These are phyloP conservation scores for Scaptomyza cyrtandrae DNA, from an alignment of 2,888 invertebrate genomes.

Conservation along the genomic window DNA sequence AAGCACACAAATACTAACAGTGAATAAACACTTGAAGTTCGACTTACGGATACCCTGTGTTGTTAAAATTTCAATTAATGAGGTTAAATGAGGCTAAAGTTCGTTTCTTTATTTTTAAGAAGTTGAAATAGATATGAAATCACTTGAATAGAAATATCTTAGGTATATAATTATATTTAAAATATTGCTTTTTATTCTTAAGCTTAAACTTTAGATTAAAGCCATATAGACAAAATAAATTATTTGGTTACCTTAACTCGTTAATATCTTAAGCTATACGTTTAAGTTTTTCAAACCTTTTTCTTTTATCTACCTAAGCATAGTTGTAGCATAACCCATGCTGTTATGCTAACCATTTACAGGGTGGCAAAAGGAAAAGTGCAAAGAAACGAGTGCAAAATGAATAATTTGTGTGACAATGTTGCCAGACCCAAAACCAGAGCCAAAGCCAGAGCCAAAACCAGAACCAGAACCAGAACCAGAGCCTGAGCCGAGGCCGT, in stretches of 20 bases:
- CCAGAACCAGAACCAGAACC: constrained; percentile 31
- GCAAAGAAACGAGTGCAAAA: constrained; percentile 49
- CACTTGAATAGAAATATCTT: too few relatives aligned
- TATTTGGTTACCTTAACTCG: too few relatives aligned
- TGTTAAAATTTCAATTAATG: neutral
- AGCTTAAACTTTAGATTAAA: too few relatives aligned
- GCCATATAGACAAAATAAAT: too few relatives aligned
- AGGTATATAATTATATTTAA: too few relatives aligned
- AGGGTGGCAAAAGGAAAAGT: constrained; percentile 39
- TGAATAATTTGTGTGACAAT: constrained; percentile 77
- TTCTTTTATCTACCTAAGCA: neutral
- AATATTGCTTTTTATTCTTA: too few relatives aligned
- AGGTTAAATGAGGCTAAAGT: too few relatives aligned
- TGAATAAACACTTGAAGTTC: neutral
- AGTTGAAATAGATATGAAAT: too few relatives aligned
- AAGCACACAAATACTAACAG: constrained; percentile 18
- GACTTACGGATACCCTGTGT: constrained; percentile 25
- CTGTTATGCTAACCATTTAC: neutral
- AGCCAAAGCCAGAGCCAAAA: constrained; percentile 33
- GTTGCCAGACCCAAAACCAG: constrained; percentile 32
- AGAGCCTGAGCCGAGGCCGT: constrained; percentile 26
- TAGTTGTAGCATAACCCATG: too few relatives aligned
- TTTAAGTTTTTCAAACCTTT: neutral
- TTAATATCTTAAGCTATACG: too few relatives aligned
- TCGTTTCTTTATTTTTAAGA: too few relatives aligned